Base-by-base conservation (phyloP, 2,797 vertebrate species). In the Apogon hyalosoma region DNA sequence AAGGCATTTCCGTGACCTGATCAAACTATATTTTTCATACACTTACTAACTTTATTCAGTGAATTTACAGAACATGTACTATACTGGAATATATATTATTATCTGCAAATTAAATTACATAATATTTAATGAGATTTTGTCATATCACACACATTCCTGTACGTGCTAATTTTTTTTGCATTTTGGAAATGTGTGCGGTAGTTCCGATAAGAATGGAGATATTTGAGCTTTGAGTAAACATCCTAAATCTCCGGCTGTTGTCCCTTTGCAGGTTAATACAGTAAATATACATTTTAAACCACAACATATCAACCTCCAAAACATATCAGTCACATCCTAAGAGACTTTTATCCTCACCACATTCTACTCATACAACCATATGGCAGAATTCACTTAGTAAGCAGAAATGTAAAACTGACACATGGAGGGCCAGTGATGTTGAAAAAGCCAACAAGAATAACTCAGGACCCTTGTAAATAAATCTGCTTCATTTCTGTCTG, bases 391-490 rank as follows among this genome's bases (percentile, higher is more conserved):
- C 9, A 28, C 45, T 28, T 16, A 43, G 38, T 2, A 28, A 51
- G 48, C 12, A 19, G 41, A 72, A 67, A 72, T 47, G 0, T 48
- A n/a, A 82, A 59, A 24, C 53, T 12, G 53, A 6, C 19, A 14
- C 46, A 49, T 16, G 8, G 53, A 66, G 38, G 38, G 49, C 13
- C 38, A 11, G 31, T 9, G 48, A 41, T 4, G 24, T 49, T 49
- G 21, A 63, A 47, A 57, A 64, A 52, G 28, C 39, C 51, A 80
- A 43, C 15, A 50, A 65, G 28, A 58, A 58, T 33, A 43, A 18
- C 13, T 28, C 18, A 3, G 16, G 28, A 63, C 51, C 14, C 24
- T 63, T 28, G 5, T 13, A 51, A 16, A 69, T 62, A 21, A 64
- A 61, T 69, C 39, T 39, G 48, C 16, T 28, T 54, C 1, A 24